Evolutionary conservation across 2,113 vertebrate species (phyloP).

Genomic region (Narcine bancroftii): DNA sequence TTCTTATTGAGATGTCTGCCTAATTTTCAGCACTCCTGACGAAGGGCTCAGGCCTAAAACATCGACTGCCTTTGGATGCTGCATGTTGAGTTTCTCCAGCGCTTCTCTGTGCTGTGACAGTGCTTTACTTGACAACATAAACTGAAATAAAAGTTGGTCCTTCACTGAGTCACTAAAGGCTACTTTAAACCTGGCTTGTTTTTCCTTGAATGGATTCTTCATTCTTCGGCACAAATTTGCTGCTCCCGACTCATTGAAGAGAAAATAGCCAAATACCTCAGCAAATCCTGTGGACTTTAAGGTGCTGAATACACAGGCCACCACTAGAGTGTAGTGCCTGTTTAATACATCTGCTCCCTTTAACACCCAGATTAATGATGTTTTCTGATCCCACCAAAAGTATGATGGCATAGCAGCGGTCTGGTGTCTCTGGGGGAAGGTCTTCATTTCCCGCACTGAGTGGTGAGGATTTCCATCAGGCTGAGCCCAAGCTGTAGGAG

Average conservation of each 20-base stretch:
- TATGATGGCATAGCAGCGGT: not conserved
- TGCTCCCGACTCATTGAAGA: not conserved
- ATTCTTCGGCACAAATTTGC: not conserved
- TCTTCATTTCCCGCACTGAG: not conserved
- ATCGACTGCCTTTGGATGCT: too few relatives aligned
- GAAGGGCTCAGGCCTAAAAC: too few relatives aligned
- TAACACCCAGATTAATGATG: not conserved
- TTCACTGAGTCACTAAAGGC: constrained; percentile 3
- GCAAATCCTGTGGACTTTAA: not conserved
- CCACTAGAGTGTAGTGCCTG: constrained; percentile 32
- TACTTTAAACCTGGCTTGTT: not conserved
- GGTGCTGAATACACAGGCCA: not conserved
- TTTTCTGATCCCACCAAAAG: not conserved
- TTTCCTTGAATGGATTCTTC: not conserved
- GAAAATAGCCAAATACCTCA: not conserved
- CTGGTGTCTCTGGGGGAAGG: not conserved
- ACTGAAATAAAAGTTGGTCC: not conserved
- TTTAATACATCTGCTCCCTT: not conserved
- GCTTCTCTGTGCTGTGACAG: too few relatives aligned
- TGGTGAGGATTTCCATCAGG: not conserved
- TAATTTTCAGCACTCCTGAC: too few relatives aligned
- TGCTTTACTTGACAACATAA: constrained; percentile 12
- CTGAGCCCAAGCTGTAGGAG: not conserved
- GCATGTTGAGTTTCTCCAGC: too few relatives aligned
- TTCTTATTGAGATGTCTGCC: too few relatives aligned